These are phyloP conservation scores for Mobula hypostoma DNA, from an alignment of 2,113 vertebrate species.

Conservation along the genomic window DNA sequence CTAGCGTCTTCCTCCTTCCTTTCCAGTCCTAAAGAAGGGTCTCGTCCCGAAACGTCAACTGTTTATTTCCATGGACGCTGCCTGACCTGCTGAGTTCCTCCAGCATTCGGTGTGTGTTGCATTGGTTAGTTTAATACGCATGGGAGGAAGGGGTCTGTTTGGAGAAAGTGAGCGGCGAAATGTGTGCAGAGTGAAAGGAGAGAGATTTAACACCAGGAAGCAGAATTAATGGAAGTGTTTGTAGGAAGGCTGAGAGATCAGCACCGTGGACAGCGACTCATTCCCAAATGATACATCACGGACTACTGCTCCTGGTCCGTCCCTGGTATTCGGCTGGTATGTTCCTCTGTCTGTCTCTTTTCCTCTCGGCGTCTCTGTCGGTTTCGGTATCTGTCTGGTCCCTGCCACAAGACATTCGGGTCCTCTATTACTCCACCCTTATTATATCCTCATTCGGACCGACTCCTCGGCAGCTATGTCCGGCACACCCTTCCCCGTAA, in stretches of 20 bases:
- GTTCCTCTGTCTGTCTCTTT: not conserved
- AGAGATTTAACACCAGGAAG: too few species aligned
- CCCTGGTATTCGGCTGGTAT: not conserved
- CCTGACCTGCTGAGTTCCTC: too few species aligned
- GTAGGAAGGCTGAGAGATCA: not conserved
- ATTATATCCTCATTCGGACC: not conserved
- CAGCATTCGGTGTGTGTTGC: too few species aligned
- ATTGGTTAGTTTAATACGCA: not conserved
- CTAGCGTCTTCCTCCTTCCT: too few species aligned
- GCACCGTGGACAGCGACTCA: not conserved
- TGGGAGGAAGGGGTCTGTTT: not conserved
- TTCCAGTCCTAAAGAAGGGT: too few species aligned
- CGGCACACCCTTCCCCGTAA: not conserved
- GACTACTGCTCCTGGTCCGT: not conserved
- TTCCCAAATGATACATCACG: not conserved
- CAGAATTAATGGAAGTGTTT: too few species aligned
- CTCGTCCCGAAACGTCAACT: too few species aligned
- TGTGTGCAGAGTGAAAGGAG: not conserved
- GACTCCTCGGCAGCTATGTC: too few species aligned
- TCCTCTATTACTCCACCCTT: not conserved
- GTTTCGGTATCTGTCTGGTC: not conserved
- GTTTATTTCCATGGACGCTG: too few species aligned
- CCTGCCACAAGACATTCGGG: not conserved
- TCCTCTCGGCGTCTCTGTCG: not conserved
- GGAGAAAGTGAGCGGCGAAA: not conserved